phyloP scores from a whole-genome alignment of 2,888 invertebrate genomes.

The Trimorus sp. region DNA sequence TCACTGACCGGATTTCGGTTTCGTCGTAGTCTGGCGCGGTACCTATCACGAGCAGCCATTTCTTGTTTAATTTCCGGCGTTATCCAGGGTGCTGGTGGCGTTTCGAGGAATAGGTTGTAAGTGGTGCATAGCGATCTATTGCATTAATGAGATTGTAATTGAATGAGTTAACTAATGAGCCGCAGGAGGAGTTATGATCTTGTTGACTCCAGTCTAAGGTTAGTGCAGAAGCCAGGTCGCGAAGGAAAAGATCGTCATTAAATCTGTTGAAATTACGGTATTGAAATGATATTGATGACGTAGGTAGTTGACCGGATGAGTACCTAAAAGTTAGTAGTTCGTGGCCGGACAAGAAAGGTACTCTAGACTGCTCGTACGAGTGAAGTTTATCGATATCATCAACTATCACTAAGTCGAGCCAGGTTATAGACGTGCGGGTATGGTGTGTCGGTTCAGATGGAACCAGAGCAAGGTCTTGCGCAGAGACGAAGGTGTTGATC shows the following conservation, averaged over 20 bases:
- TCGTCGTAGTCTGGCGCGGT: neutral
- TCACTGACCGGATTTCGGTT: neutral
- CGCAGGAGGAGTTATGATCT: too few species aligned
- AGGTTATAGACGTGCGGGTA: neutral
- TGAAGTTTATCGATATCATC: neutral
- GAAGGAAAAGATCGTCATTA: neutral
- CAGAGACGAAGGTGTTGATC: neutral
- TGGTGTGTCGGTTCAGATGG: slow-evolving; percentile 2
- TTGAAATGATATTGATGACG: neutral
- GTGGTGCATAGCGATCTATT: neutral
- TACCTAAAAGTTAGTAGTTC: neutral
- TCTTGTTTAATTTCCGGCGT: neutral
- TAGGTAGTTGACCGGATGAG: too few species aligned
- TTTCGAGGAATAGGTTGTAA: neutral
- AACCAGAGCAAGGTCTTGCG: neutral
- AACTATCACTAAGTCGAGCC: neutral
- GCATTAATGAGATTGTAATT: neutral
- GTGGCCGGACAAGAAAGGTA: too few species aligned
- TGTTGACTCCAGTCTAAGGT: too few species aligned
- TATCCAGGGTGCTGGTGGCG: too few species aligned
- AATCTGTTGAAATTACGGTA: neutral
- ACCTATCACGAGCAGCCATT: neutral
- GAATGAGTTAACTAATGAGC: neutral
- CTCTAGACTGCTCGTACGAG: neutral
- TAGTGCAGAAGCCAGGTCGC: neutral